Evolutionary conservation across 2,113 vertebrate genomes (phyloP).

Genomic region (Microcebus lehilahytsara): DNA sequence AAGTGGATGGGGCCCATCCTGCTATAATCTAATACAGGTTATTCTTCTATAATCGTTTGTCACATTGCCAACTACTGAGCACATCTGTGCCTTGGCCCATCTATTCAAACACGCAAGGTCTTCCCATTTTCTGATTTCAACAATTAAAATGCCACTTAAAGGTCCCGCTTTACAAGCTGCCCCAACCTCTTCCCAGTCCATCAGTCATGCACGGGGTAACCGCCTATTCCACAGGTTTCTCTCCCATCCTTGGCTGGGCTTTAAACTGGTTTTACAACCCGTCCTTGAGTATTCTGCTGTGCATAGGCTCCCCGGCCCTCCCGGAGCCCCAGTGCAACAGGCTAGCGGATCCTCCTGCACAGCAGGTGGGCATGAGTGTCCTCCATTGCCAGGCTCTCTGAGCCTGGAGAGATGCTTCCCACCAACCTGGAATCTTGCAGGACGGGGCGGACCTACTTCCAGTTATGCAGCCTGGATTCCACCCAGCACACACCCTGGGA

Average conservation of each 20-base stretch:
- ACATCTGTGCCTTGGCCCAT: accelerated
- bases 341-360: accelerated
- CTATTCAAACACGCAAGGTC: not conserved
- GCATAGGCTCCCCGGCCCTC: not conserved
- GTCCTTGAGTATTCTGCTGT: not conserved
- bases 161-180: not conserved
- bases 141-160: accelerated
- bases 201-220: not conserved
- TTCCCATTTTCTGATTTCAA: not conserved
- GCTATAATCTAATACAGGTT: not conserved
- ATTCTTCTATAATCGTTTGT: not conserved
- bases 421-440: accelerated
- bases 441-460: not conserved
- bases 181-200: not conserved
- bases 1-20: not conserved
- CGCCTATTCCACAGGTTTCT: not conserved
- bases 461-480: accelerated
- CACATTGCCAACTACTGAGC: not conserved
- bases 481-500: accelerated
- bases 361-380: accelerated
- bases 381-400: accelerated
- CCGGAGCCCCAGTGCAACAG: accelerated
- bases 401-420: not conserved
- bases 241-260: not conserved
- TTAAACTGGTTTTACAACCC: not conserved